A percentile compares a stretch with the other conserved stretches of the same genome.
Conservation (phyloP, 2,888 invertebrate species). For the Drosophila kambysellisi region DNA sequence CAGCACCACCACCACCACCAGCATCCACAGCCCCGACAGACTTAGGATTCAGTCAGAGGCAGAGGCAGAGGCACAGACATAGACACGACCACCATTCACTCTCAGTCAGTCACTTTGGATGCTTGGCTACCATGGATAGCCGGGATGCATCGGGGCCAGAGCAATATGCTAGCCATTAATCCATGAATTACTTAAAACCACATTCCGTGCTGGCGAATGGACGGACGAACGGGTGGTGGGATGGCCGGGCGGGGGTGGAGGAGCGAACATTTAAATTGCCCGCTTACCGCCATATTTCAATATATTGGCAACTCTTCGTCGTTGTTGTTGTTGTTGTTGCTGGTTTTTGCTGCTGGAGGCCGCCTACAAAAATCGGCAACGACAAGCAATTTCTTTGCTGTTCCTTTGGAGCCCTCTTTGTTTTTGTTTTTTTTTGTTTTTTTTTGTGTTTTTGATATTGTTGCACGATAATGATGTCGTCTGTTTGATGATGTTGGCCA, state of each 20-base stretch:
- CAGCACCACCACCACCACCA: conserved; percentile 23
- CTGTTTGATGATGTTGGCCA: conserved; percentile 76
- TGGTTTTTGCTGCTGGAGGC: conserved; percentile 41
- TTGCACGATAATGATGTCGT: conserved; percentile 82
- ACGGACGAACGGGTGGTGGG: not conserved
- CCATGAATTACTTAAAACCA: conserved; percentile 81
- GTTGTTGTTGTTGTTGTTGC: not conserved
- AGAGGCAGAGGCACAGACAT: not conserved
- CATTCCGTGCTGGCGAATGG: conserved; percentile 63
- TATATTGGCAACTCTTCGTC: conserved; percentile 62
- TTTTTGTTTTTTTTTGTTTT: conserved; percentile 17
- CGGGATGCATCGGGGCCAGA: conserved; percentile 49
- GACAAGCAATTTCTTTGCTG: conserved; percentile 73
- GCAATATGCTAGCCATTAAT: conserved; percentile 80
- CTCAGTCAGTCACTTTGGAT: conserved; percentile 46
- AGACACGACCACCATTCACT: conserved; percentile 78
- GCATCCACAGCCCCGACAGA: conserved; percentile 15
- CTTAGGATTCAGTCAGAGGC: not conserved
- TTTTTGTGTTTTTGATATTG: conserved; percentile 65
- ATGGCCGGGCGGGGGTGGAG: not conserved
- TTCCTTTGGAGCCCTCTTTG: conserved; percentile 28
- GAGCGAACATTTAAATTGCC: conserved; percentile 74
- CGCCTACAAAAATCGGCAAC: conserved; percentile 71
- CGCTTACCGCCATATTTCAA: conserved; percentile 82
- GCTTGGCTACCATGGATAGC: conserved; percentile 2